phyloP scores from a whole-genome alignment of 2,797 vertebrate genomes.

The Muscicapa striata region DNA sequence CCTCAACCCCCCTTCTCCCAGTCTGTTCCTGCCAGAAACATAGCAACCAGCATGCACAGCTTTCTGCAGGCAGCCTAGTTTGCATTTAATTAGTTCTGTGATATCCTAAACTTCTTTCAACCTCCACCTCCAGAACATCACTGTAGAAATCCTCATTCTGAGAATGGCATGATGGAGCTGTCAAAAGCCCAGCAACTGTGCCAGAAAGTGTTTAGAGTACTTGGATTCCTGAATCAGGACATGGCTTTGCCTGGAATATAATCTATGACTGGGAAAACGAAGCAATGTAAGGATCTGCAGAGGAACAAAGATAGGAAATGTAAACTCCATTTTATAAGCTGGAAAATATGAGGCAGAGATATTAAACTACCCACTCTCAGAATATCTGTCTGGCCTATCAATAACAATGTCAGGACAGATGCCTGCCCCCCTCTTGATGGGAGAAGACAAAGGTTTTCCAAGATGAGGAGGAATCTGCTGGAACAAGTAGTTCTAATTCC shows the following conservation, averaged over 20 bases:
- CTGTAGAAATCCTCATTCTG: slow-evolving; percentile 57
- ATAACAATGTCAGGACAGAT: background rate
- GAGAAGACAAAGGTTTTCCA: background rate
- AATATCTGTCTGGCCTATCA: background rate
- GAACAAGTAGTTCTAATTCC: background rate
- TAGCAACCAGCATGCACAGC: slow-evolving; percentile 61
- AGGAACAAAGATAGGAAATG: background rate
- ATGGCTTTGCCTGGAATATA: background rate
- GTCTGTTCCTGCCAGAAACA: slow-evolving; percentile 70
- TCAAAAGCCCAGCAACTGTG: slow-evolving; percentile 59
- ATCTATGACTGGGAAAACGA: background rate
- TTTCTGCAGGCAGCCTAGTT: slow-evolving; percentile 70
- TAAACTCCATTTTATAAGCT: background rate
- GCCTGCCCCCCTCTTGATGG: background rate
- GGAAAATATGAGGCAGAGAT: background rate
- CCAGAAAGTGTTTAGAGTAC: slow-evolving; percentile 42
- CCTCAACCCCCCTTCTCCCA: slow-evolving; percentile 32
- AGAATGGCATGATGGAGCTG: slow-evolving; percentile 53
- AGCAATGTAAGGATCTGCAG: background rate
- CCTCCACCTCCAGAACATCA: slow-evolving; percentile 50
- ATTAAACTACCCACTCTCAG: background rate
- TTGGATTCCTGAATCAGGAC: slow-evolving; percentile 37
- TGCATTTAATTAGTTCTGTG: slow-evolving; percentile 73
- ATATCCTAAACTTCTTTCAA: slow-evolving; percentile 69
- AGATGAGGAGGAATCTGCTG: background rate